Base-by-base conservation (phyloP, 2,888 invertebrate species). In the Drosophila melanosoma region DNA sequence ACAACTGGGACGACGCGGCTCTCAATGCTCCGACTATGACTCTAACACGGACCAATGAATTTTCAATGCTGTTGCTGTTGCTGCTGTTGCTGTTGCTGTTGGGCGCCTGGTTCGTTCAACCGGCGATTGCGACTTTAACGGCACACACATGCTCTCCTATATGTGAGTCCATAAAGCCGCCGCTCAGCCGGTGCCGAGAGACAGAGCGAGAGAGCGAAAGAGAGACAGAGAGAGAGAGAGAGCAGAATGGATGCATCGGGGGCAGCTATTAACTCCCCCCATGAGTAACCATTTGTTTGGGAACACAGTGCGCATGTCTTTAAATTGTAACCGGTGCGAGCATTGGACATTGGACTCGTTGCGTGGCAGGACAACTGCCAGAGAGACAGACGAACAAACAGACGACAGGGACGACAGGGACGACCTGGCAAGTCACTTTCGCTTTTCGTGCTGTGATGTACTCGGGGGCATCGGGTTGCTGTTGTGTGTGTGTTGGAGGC, bases 61-160 rank as follows among this genome's bases (percentile, higher is more conserved):
- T 72, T 80, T 57, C 75, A 89, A 81, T 88, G 89, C 76, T 83
- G 86, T 74, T 84, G 71, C 76, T 83, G 79, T 65, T 71, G 77
- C 68, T 69, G 64, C 56, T 61, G 83, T 65, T 75, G 72, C 59
- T 76, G 72, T 51, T 76, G 73, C 71, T 87, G 71, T 74, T 53
- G 29, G 29, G 29, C 73, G 82, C 82, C 75, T 85, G 83, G 87
- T 89, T 87, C 89, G 86, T 89, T 87, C 79, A 87, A 87, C 87
- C 87, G 87, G 88, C 86, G 64, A 75, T 74, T 87, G 74, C 32
- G 58, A 71, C 69, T 73, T 74, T 75, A 40, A 52, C 72, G 58
- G 60, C 86, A 73, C 71, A 77, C 82, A 70, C 45, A 51, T 62
- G 67, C 48, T n/a, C 66, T 63, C 72, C 74, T 66, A 67, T 67